Evolutionary conservation across 2,113 vertebrate species (phyloP).

Genomic region (Haemorhous mexicanus): DNA sequence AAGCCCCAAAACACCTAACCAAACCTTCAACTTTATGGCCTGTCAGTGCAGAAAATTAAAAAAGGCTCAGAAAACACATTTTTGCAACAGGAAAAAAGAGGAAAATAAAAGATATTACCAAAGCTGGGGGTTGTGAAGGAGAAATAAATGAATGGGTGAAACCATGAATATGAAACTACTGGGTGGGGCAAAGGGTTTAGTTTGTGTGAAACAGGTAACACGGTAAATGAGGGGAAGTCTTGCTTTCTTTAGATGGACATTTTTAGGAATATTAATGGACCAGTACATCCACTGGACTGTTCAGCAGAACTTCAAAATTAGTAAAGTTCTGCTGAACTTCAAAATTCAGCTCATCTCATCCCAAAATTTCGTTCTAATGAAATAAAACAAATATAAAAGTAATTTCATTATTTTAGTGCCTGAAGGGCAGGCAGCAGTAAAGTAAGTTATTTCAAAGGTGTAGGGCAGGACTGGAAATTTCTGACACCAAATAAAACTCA

Average conservation of each 20-base stretch:
- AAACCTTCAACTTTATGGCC: background rate
- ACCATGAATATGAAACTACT: background rate
- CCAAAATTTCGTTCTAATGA: background rate
- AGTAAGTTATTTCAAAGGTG: background rate
- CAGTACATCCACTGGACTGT: background rate
- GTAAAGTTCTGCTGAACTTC: background rate
- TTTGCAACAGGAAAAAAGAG: background rate
- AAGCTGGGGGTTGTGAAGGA: background rate
- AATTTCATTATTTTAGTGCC: background rate
- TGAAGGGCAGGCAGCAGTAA: background rate
- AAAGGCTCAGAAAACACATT: background rate
- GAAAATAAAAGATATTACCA: background rate
- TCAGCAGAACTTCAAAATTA: background rate
- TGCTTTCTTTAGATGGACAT: background rate
- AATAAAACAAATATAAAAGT: background rate
- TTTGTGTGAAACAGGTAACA: background rate
- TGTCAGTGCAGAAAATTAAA: background rate
- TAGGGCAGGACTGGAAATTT: background rate
- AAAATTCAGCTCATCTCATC: background rate
- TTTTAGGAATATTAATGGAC: background rate
- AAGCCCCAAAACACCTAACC: background rate
- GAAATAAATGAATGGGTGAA: background rate
- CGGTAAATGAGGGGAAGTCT: background rate
- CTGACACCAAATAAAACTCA: background rate
- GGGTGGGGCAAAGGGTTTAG: background rate